Percentiles rank a stretch among this genome's conserved stretches.
Evolutionary conservation across 1,140 invertebrate genomes (phyloP).

Genomic region (Leptinotarsa defecta): DNA sequence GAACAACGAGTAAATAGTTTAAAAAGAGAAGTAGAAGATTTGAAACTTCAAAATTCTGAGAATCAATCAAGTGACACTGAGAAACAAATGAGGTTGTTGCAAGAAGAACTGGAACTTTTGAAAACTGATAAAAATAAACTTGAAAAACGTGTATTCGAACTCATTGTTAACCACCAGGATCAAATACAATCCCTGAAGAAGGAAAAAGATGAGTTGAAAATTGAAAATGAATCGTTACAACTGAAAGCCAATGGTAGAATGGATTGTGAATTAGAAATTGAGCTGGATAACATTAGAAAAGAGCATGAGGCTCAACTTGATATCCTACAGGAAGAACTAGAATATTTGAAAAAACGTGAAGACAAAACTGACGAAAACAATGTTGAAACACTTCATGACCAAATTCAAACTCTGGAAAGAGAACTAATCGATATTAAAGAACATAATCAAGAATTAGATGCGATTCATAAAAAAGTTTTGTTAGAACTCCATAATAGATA

Average conservation of each 20-base stretch:
- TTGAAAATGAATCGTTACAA: slow-evolving; percentile 53
- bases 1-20: slow-evolving; percentile 43
- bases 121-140: slow-evolving; percentile 12
- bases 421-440: slow-evolving; percentile 24
- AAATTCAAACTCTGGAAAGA: slow-evolving; percentile 9
- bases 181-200: slow-evolving; percentile 57
- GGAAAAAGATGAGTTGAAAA: slow-evolving; percentile 59
- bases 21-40: slow-evolving; percentile 37
- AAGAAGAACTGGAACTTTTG: slow-evolving; percentile 14
- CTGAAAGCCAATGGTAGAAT: slow-evolving; percentile 10
- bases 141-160: neutral
- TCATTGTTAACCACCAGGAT: neutral
- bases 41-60: slow-evolving; percentile 5
- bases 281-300: slow-evolving; percentile 21
- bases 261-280: slow-evolving; percentile 12
- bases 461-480: slow-evolving; percentile 32
- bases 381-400: slow-evolving; percentile 25
- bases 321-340: slow-evolving; percentile 7
- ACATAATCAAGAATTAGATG: slow-evolving; percentile 13
- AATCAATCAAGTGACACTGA: slow-evolving; percentile 5
- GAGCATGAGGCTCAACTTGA: slow-evolving; percentile 13
- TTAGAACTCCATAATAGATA: slow-evolving; percentile 43
- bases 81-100: neutral
- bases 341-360: slow-evolving; percentile 3
- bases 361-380: neutral